These are phyloP conservation scores for Cepaea nemoralis DNA, from an alignment of 1,140 invertebrate species.

Conservation along the genomic window DNA sequence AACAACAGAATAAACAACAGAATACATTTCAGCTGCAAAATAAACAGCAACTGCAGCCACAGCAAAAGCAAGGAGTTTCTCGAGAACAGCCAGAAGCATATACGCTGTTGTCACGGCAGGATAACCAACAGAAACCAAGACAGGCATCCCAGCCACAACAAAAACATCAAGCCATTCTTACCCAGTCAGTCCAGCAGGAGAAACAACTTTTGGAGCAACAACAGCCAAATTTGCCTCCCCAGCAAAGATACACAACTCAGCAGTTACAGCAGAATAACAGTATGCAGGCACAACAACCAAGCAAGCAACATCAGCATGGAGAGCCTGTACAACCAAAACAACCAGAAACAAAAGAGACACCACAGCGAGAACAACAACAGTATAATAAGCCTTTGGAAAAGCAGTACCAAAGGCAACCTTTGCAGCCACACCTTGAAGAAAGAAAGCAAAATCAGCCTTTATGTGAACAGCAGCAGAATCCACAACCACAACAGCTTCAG, in stretches of 20 bases:
- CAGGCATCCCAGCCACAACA: not conserved
- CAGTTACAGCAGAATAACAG: too few relatives aligned
- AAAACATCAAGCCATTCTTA: not conserved
- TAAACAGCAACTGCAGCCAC: slow-evolving; percentile 25
- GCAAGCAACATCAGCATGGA: not conserved
- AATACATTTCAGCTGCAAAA: slow-evolving; percentile 8
- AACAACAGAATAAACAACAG: slow-evolving; percentile 25
- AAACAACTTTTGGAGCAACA: not conserved
- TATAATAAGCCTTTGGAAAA: too few relatives aligned
- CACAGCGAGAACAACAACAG: too few relatives aligned
- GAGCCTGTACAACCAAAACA: not conserved
- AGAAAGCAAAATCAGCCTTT: too few relatives aligned
- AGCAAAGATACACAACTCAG: not conserved
- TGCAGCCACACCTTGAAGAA: not conserved
- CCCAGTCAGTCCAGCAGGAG: not conserved
- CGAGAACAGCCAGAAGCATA: not conserved
- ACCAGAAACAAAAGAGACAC: too few relatives aligned
- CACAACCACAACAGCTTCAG: too few relatives aligned
- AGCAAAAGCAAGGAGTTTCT: not conserved
- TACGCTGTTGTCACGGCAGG: too few relatives aligned
- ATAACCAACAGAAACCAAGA: not conserved
- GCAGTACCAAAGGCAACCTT: not conserved
- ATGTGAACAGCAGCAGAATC: too few relatives aligned
- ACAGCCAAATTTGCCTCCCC: not conserved
- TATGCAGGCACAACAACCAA: not conserved